Percentiles rank a stretch among this genome's conserved stretches.
phyloP scores from a whole-genome alignment of 1,140 invertebrate genomes.

The Mizuhopecten yessoensis region DNA sequence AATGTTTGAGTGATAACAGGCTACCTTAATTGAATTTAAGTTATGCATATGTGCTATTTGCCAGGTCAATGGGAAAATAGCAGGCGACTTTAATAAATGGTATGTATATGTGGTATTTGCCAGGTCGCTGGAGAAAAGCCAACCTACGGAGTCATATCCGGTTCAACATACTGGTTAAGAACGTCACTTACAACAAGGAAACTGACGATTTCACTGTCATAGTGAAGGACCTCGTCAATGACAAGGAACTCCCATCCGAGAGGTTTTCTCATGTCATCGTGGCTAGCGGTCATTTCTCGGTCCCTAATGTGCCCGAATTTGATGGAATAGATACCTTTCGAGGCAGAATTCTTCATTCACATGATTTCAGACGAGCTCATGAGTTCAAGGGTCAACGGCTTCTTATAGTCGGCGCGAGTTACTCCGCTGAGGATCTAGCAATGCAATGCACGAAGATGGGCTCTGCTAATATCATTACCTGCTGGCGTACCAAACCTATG shows the following conservation, averaged over 20 bases:
- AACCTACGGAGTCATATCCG: constrained; percentile 43
- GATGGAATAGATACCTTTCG: constrained; percentile 23
- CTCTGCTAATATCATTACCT: not conserved
- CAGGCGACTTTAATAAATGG: too few relatives aligned
- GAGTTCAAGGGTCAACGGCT: constrained; percentile 42
- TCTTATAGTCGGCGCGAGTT: constrained; percentile 41
- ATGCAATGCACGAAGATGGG: constrained; percentile 44
- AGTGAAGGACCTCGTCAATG: not conserved
- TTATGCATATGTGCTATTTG: too few relatives aligned
- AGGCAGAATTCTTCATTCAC: constrained; percentile 41
- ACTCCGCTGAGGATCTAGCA: constrained; percentile 45
- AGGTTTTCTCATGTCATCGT: constrained; percentile 55
- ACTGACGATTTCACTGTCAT: constrained; percentile 53
- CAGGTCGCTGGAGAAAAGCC: constrained; percentile 52
- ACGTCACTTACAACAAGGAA: constrained; percentile 51
- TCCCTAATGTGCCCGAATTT: constrained; percentile 29
- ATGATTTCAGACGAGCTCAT: constrained; percentile 43
- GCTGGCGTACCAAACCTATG: constrained; percentile 44
- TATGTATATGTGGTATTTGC: too few relatives aligned
- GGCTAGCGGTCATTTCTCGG: constrained; percentile 49
- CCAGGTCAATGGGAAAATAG: too few relatives aligned
- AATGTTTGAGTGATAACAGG: too few relatives aligned
- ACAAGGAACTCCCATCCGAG: not conserved
- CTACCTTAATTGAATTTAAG: too few relatives aligned
- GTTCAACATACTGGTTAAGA: constrained; percentile 50